Evolutionary conservation across 2,797 vertebrate species (phyloP), one percentile per base, ranked within the genome.

Genomic region (Gallirallus australis): DNA sequence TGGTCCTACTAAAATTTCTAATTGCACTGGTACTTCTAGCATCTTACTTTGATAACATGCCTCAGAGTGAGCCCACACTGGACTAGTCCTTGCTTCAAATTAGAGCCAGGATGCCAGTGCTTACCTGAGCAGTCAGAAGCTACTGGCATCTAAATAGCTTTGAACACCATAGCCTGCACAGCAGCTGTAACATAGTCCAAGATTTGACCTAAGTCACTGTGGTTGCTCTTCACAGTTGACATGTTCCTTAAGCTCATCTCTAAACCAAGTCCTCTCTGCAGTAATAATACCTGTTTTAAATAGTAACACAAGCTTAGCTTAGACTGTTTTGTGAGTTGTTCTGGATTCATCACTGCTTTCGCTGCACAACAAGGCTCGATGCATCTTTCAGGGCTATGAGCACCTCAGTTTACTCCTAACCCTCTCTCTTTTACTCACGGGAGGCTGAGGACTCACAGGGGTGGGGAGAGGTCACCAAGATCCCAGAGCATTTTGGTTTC

Each of bases 271-370:
- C 81, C 69, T 50, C 9, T 1, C 64, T 83, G 80, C 93, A 83
- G 92, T 97, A 95, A 96, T 24, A 97, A 98, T 98, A 96, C 98
- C 98, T 98, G 97, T 98, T 98, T 98, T 97, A 97, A 96, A 86
- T 76, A 66, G 30, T 61, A 63, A 63, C 33, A 57, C 25, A 50
- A 52, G 33, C 65, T 76, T 94, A 89, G 75, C 81, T 95, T 89
- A 86, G 72, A 54, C 66, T 30, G 37, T 42, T 73, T 66, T 50
- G 33, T 82, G 48, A 60, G 30, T 4, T 47, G 20, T 10, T 47
- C 11, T 47, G 27, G 83, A 66, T 83, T 93, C 76, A 57, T 84
- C 40, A 1, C 50, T 80, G 68, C 42, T 89, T 92, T 87, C 5
- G 8, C 39, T 92, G 73, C 76, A 71, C 92, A 95, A 87, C 97